Evolutionary conservation across 1,140 invertebrate species (phyloP).

Genomic region (Orius insidiosus): DNA sequence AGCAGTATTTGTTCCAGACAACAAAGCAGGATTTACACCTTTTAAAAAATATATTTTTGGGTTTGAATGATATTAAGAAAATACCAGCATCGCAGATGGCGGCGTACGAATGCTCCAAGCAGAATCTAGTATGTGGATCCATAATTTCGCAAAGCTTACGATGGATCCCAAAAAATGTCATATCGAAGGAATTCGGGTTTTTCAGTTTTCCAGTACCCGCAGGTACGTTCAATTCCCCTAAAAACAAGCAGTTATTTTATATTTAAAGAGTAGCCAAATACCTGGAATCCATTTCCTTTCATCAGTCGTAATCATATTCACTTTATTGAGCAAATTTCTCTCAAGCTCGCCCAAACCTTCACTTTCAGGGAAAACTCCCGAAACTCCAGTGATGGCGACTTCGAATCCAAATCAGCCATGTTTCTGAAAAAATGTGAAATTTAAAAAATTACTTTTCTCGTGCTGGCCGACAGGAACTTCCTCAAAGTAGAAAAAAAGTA

Average conservation of each 20-base stretch:
- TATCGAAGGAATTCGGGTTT: conserved; percentile 19
- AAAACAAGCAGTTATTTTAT: conserved; percentile 11
- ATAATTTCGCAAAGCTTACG: conserved; percentile 16
- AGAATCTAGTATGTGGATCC: conserved; percentile 18
- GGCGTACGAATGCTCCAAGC: conserved; percentile 20
- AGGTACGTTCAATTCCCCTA: conserved; percentile 19
- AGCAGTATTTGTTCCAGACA: conserved; percentile 35
- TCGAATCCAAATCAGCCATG: conserved; percentile 18
- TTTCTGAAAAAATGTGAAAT: too few relatives aligned
- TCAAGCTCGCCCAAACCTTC: conserved; percentile 39
- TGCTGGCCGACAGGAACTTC: too few relatives aligned
- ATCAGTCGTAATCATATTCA: conserved; percentile 36
- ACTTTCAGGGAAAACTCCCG: conserved; percentile 39
- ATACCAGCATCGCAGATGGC: conserved; percentile 23
- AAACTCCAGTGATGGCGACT: conserved; percentile 42
- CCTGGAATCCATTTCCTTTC: conserved; percentile 12
- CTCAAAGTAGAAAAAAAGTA: too few relatives aligned
- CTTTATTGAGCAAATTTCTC: conserved; percentile 33
- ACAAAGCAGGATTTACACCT: conserved; percentile 29
- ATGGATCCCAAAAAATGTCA: conserved; percentile 21
- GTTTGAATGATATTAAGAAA: neutral
- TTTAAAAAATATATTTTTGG: neutral
- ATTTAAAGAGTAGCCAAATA: neutral
- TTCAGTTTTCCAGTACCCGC: conserved; percentile 20
- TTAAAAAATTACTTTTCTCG: too few relatives aligned